Conservation (phyloP, 2,797 vertebrate genomes). For the Sebastes trivittatus region DNA sequence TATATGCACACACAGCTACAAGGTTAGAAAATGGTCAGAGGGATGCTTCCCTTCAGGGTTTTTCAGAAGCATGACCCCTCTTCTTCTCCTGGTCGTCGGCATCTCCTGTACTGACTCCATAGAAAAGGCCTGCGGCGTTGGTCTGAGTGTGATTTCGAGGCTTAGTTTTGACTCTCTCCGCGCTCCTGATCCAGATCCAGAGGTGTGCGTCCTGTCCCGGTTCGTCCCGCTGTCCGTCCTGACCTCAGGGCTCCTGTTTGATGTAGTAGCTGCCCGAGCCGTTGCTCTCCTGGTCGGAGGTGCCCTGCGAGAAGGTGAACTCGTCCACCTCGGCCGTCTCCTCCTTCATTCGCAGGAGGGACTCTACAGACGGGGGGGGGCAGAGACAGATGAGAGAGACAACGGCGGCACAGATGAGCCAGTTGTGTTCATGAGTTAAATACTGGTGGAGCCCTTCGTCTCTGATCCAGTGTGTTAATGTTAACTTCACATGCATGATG, state of each 20-base stretch:
- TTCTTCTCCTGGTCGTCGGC: neutral
- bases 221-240: neutral
- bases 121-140: slow-evolving; percentile 21
- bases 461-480: neutral
- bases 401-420: slow-evolving; percentile 31
- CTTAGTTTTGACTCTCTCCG: slow-evolving; percentile 5
- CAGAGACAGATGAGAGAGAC: slow-evolving; percentile 45
- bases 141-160: slow-evolving; percentile 38
- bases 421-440: neutral
- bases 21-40: slow-evolving; percentile 21
- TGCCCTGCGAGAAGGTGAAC: slow-evolving; percentile 93
- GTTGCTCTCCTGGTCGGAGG: slow-evolving; percentile 97
- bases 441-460: neutral
- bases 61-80: neutral
- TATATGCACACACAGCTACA: slow-evolving; percentile 40
- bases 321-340: slow-evolving; percentile 91
- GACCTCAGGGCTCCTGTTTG: slow-evolving; percentile 93
- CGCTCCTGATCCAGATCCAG: slow-evolving; percentile 25
- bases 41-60: slow-evolving; percentile 16
- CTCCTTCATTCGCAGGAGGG: slow-evolving; percentile 92
- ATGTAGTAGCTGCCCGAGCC: slow-evolving; percentile 97
- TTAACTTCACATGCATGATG: slow-evolving; percentile 31
- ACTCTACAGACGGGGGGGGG: slow-evolving; percentile 78
- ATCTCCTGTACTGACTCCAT: neutral
- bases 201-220: slow-evolving; percentile 2